Evolutionary conservation across 1,140 invertebrate species (phyloP), one percentile per base, ranked within the genome.

Genomic region (Drosophila auraria): DNA sequence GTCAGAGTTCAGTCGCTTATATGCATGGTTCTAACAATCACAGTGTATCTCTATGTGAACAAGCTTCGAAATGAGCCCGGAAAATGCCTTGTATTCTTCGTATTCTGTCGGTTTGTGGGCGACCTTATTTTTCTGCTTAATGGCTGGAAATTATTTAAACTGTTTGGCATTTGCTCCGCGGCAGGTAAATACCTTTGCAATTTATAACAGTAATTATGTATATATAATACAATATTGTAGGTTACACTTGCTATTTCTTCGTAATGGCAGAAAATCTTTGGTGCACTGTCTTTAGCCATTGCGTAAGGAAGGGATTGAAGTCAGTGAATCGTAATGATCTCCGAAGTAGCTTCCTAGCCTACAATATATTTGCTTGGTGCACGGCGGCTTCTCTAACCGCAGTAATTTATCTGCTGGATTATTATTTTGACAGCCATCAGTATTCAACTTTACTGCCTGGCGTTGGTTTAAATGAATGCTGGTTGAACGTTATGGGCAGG

Each of bases 61-160:
- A 38, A 40, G 20, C 54, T 56, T 56, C 33, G 54, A 23, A 56
- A 56, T 23, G 33, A 56, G 20, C 20, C 25, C 8, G 54, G 54
- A 56, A n/a, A 11, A 36, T 56, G 54, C 12, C 36, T 56, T 15
- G 33, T 56, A 40, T 23, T 40, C 2, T 2, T 40, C 8, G 9
- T 56, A 40, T 25, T 56, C 8, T 2, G 54, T 38, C 8, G 3
- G 0, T 5, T 23, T 23, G 20, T 23, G 0, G 0, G 0, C 5
- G 7, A 38, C 0, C 3, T 42, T 23, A 38, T 14, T 9, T 9
- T 27, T 51, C 1, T 7, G 2, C 15, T 42, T 42, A 6, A 50
- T 27, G 0, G 0, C 3, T 1, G 3, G 5, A 6, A 25, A 15
- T 25, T 25, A 50, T 1, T 49, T 3, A 0, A 25, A 25, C 1